phyloP scores from a whole-genome alignment of 1,140 invertebrate genomes.

The Chironomus striatipennis region DNA sequence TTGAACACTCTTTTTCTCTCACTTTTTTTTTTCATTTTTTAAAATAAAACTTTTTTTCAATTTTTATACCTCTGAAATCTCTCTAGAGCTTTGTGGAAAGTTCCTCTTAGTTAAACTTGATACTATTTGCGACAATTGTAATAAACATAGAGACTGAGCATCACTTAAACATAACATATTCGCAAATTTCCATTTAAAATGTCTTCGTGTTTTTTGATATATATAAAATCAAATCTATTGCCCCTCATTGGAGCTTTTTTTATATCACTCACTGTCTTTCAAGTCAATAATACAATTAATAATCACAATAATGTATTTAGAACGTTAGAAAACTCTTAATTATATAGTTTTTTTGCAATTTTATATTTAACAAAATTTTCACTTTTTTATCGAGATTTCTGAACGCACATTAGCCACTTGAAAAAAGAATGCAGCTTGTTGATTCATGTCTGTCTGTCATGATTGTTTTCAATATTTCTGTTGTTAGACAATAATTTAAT shows the following conservation, averaged over 20 bases:
- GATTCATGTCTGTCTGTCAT: no score
- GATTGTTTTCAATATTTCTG: no score
- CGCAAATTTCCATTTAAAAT: constrained; percentile 16
- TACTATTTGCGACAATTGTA: constrained; percentile 25
- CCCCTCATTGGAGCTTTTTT: constrained; percentile 20
- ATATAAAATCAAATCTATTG: not conserved
- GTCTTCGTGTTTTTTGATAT: constrained; percentile 2
- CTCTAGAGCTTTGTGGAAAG: constrained; percentile 22
- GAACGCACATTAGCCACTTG: no score
- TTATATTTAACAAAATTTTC: no score
- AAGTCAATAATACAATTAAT: not conserved
- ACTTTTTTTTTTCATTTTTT: not conserved
- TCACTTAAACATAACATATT: constrained; percentile 23
- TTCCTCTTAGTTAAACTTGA: constrained; percentile 25
- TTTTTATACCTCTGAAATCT: constrained; percentile 25
- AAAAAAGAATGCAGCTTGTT: no score
- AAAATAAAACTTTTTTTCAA: not conserved
- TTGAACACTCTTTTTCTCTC: not conserved
- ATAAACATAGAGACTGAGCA: constrained; percentile 34
- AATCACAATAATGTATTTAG: not conserved
- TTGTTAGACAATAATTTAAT: no score
- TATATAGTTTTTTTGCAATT: no score
- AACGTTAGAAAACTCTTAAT: no score
- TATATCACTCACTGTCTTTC: not conserved
- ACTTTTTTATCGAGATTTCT: no score